phyloP scores from a whole-genome alignment of 2,888 invertebrate genomes.

The Acanthosoma haemorrhoidale region DNA sequence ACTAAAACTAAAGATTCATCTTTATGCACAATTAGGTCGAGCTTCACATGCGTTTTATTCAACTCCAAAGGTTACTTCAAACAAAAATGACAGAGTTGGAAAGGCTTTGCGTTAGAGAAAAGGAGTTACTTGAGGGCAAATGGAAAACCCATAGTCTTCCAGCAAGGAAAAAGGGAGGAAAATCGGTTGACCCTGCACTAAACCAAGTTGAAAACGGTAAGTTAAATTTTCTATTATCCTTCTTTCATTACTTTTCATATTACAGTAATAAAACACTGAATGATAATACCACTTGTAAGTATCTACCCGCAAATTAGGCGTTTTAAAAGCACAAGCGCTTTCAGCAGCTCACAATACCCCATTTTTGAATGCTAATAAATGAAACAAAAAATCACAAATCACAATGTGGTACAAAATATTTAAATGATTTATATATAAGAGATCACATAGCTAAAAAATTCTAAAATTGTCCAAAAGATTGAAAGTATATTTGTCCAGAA shows the following conservation, averaged over 20 bases:
- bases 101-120: conserved; percentile 70
- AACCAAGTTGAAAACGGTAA: conserved; percentile 38
- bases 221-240: too few relatives aligned
- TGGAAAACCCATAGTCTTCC: conserved; percentile 88
- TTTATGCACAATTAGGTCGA: conserved; percentile 65
- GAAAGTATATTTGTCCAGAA: too few relatives aligned
- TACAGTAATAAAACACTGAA: neutral
- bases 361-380: too few relatives aligned
- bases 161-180: conserved; percentile 67
- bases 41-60: conserved; percentile 87
- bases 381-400: too few relatives aligned
- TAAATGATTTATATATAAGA: too few relatives aligned
- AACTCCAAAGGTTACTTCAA: conserved; percentile 76
- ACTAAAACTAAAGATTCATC: conserved; percentile 32
- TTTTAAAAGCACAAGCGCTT: too few relatives aligned
- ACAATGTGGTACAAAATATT: too few relatives aligned
- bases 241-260: too few relatives aligned
- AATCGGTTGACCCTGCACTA: conserved; percentile 38
- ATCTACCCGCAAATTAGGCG: too few relatives aligned
- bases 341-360: too few relatives aligned
- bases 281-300: neutral
- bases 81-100: conserved; percentile 80
- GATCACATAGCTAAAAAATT: too few relatives aligned
- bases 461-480: too few relatives aligned
- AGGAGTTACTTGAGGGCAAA: conserved; percentile 75